These are phyloP conservation scores for Cherax quadricarinatus DNA, from an alignment of 1,140 invertebrate species.

Conservation along the genomic window DNA sequence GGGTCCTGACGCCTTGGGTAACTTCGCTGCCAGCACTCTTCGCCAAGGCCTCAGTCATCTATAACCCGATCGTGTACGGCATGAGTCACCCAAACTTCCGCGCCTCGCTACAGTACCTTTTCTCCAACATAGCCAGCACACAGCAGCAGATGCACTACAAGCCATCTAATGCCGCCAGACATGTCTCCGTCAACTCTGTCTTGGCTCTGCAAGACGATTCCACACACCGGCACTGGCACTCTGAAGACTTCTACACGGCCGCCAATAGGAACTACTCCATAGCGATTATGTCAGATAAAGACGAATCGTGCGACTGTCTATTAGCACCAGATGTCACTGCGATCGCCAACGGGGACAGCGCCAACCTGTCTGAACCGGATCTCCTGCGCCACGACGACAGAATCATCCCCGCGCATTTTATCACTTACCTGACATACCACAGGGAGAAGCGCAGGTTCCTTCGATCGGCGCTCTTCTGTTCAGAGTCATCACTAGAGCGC, in stretches of 20 bases:
- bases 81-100: conserved; percentile 81
- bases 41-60: conserved; percentile 78
- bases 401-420: conserved; percentile 56
- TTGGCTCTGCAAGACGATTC: conserved; percentile 32
- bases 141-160: conserved; percentile 66
- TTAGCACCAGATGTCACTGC: conserved; percentile 29
- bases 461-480: conserved; percentile 58
- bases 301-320: conserved; percentile 32
- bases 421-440: conserved; percentile 56
- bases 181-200: conserved; percentile 59
- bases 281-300: not conserved
- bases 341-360: conserved; percentile 25
- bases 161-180: conserved; percentile 36
- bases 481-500: conserved; percentile 51
- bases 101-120: conserved; percentile 79
- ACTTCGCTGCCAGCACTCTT: conserved; percentile 77
- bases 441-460: conserved; percentile 56
- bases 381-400: conserved; percentile 52
- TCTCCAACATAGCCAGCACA: conserved; percentile 30
- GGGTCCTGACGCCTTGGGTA: conserved; percentile 75
- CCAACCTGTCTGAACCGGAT: conserved; percentile 62
- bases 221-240: conserved; percentile 34
- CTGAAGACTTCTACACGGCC: not conserved
- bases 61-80: conserved; percentile 76
- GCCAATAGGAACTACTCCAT: not conserved